Percentiles rank a stretch among this genome's conserved stretches.
Conservation (phyloP, 2,797 vertebrate genomes). For the Periparus ater region DNA sequence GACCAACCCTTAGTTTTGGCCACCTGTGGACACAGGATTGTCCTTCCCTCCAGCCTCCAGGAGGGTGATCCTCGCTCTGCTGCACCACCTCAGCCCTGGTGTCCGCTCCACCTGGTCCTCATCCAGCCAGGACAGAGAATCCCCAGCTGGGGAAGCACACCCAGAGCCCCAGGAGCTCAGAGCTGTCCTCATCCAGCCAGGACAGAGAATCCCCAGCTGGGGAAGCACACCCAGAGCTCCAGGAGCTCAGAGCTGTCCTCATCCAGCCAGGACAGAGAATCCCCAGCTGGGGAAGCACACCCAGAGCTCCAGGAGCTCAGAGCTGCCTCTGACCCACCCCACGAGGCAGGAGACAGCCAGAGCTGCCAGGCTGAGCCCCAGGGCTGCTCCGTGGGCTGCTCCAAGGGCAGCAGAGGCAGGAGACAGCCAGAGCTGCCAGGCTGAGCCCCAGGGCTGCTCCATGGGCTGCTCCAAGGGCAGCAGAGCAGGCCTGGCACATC, state of each 20-base stretch:
- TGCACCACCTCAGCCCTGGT: not conserved
- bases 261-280: not conserved
- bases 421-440: not conserved
- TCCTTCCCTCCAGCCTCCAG: not conserved
- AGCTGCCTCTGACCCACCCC: fast-evolving
- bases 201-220: no score
- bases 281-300: not conserved
- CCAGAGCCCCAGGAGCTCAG: not conserved
- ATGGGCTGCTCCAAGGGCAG: not conserved
- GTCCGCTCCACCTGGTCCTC: not conserved
- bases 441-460: not conserved
- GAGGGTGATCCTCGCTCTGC: not conserved
- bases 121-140: not conserved
- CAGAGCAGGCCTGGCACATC: not conserved
- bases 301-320: not conserved
- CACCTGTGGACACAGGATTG: not conserved
- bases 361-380: no score
- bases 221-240: no score
- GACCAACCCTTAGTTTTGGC: not conserved
- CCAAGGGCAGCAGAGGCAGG: no score
- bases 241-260: not conserved
- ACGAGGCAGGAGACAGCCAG: no score
- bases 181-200: no score
- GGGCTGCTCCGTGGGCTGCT: no score
- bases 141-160: not conserved